Evolutionary conservation across 2,113 vertebrate species (phyloP), one percentile per base, ranked within the genome.

Genomic region (Bambusicola thoracicus): DNA sequence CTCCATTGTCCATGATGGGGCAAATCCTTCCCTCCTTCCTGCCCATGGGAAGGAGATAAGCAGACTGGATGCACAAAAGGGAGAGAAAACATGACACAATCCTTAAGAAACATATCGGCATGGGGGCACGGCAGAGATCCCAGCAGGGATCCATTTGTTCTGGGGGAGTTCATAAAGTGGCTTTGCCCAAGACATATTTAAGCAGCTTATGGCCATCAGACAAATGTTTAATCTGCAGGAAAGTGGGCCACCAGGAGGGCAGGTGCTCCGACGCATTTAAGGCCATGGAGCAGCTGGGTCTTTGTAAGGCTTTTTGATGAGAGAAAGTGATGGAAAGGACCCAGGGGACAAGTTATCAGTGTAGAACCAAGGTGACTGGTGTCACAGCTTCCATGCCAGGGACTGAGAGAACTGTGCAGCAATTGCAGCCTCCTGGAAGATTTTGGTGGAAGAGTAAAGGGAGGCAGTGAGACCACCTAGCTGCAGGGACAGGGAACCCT

Each of bases 181-280:
- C 87, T 96, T 96, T 94, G 79, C 81, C 87, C 85, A 93, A 92
- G 91, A 89, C 75, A 59, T 82, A 21, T 87, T 93, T 95, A 94
- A 96, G 89, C 94, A 67, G 95, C 89, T 95, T 96, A 89, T 36
- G 51, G 68, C 65, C 89, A 91, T 93, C 75, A 96, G 89, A 89
- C 10, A 19, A 85, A 91, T 30, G 78, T 85, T 96, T 95, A 94
- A 96, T 95, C 94, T 83, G 84, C 72, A 63, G 94, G 34, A 87
- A 96, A 94, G 63, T 94, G 89, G 91, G 92, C 67, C 95, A 74
- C 38, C 40, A 74, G 67, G 79, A 55, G 8, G 49, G 75, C 81
- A 96, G 81, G 94, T 94, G 89, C 78, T 67, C 43, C 2, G 22
- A 24, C 22, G 46, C 13, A 6, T 74, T 67, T 56, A 6, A 82